Base-by-base conservation (phyloP, 2,888 invertebrate genomes). In the Polydrusus pterygomalis region DNA sequence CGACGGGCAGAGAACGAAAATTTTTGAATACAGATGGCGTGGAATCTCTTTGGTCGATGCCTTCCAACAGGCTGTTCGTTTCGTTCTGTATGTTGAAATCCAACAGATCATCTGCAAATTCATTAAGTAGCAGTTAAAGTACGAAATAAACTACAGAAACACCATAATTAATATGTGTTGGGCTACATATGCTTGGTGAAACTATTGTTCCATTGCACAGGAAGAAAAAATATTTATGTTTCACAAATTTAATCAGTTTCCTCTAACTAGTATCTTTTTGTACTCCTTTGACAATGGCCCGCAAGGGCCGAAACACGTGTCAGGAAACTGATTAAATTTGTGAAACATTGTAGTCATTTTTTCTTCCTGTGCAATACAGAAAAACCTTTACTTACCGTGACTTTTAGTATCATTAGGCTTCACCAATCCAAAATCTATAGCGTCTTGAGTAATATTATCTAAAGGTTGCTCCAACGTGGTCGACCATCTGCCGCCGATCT, bases 371-470 rank as follows among this genome's bases (percentile, higher is more conserved):
- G 10, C 1, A 43, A 43, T 6, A 43, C 1, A 43, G 2, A n/a
- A 13, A 43, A 43, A 43, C 1, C n/a, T n/a, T 11, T 40, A n/a
- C 65, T 82, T 85, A 62, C 84, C 84, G 1, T 80, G 80, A 73
- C 83, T 82, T 54, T 83, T 80, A 81, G 83, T 82, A 74, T 86
- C 85, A 62, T 84, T 83, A 40, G 83, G 82, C 76, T 84, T 83
- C 76, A 85, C 85, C 82, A 85, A 83, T 68, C 85, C 83, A 56
- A 85, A 84, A 47, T 82, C 80, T 38, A 79, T 54, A 10, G 64
- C 67, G 20, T 71, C 79, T 56, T 20, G 54, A 11, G 18, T 51
- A 47, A 17, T 7, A 1, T n/a, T 8, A 30, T 60, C 64, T 45
- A 45, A n/a, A 10, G 51, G 51, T 20, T 51, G 51, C 13, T 51